Evolutionary conservation across 1,140 invertebrate genomes (phyloP).

Genomic region (Dinothrombium tinctorium): DNA sequence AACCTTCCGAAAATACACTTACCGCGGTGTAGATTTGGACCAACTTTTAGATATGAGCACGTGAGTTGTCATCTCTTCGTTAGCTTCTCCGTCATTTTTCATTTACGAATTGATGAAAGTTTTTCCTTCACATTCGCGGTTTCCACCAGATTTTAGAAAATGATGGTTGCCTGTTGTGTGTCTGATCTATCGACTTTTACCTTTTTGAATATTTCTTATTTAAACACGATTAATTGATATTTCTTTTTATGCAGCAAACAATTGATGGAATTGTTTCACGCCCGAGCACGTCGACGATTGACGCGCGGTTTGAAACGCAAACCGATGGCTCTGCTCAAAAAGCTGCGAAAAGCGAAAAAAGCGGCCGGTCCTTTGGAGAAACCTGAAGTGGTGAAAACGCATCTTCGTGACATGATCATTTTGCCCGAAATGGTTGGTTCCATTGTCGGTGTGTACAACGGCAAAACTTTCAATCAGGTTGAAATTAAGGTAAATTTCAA

Average conservation of each 20-base stretch:
- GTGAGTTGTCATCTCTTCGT: constrained; percentile 48
- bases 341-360: constrained; percentile 73
- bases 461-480: constrained; percentile 85
- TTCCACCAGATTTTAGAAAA: too few species aligned
- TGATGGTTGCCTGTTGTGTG: too few species aligned
- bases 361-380: constrained; percentile 91
- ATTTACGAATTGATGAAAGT: too few species aligned
- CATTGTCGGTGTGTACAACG: constrained; percentile 98
- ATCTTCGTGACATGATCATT: constrained; percentile 95
- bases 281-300: constrained; percentile 71
- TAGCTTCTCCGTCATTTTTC: too few species aligned
- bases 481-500: constrained; percentile 36
- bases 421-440: constrained; percentile 99
- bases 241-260: too few species aligned
- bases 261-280: constrained; percentile 18
- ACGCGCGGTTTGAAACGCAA: constrained; percentile 86
- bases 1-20: too few species aligned
- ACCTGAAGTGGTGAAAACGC: constrained; percentile 95
- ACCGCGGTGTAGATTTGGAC: too few species aligned
- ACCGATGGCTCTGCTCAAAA: constrained; percentile 84
- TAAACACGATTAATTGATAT: too few species aligned
- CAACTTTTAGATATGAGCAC: too few species aligned
- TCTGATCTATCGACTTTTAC: too few species aligned
- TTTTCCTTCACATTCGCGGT: too few species aligned
- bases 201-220: too few species aligned